A percentile compares a stretch with the other conserved stretches of the same genome.
These are phyloP conservation scores for Coleophora deauratella DNA, from an alignment of 2,888 invertebrate species.

Conservation along the genomic window DNA sequence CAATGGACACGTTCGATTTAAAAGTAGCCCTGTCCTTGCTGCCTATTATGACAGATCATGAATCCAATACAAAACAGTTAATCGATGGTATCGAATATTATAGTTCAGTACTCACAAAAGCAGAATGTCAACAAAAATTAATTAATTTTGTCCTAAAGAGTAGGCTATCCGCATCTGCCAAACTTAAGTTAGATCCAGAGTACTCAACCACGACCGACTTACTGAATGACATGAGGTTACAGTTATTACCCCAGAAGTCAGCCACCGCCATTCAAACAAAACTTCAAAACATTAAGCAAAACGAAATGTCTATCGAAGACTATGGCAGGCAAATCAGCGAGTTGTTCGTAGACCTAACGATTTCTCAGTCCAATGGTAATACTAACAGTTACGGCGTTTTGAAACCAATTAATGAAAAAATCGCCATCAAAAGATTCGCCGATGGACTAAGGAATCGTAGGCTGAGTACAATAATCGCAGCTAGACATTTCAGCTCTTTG, in stretches of 20 bases:
- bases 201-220: neutral
- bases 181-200: constrained; percentile 3
- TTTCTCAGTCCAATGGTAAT: constrained; percentile 2
- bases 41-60: constrained; percentile 6
- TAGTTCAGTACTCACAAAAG: neutral
- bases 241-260: constrained; percentile 6
- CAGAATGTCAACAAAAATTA: constrained; percentile 1
- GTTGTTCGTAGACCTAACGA: constrained; percentile 3
- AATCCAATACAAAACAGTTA: constrained; percentile 2
- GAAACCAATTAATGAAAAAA: too few relatives aligned
- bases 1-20: constrained; percentile 3
- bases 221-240: constrained; percentile 3
- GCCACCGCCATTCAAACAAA: constrained; percentile 5
- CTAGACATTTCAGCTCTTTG: constrained; percentile 2
- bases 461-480: too few relatives aligned
- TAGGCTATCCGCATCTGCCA: constrained; percentile 5
- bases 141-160: constrained; percentile 10
- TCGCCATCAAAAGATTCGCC: constrained; percentile 9
- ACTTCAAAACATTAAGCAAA: neutral
- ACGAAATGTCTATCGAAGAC: neutral
- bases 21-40: constrained; percentile 8
- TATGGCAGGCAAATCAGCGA: neutral
- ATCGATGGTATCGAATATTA: too few relatives aligned
- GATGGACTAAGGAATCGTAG: constrained; percentile 9
- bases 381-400: neutral